Percentiles rank a stretch among this genome's conserved stretches.
phyloP scores from a whole-genome alignment of 1,140 invertebrate species.

The Phortica variegata region DNA sequence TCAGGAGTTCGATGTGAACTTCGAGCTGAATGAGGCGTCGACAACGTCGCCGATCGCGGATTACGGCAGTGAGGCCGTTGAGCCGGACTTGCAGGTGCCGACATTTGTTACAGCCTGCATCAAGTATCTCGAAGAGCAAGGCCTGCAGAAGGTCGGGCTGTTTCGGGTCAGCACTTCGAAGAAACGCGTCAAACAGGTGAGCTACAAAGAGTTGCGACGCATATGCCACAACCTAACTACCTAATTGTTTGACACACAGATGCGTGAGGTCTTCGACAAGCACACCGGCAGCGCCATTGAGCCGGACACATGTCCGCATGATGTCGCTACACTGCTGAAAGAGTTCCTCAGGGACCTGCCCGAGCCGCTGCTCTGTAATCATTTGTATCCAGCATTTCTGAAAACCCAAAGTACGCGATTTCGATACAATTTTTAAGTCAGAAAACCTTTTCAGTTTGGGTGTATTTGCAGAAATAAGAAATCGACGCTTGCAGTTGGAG shows the following conservation, averaged over 20 bases:
- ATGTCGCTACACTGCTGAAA: slow-evolving; percentile 89
- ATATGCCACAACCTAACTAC: neutral
- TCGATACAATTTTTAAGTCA: slow-evolving; percentile 2
- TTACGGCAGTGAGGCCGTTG: too few species aligned
- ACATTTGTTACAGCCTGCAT: slow-evolving; percentile 76
- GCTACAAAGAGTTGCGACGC: slow-evolving; percentile 8
- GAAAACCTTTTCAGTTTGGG: neutral
- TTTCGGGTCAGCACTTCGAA: slow-evolving; percentile 89
- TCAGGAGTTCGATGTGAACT: slow-evolving; percentile 58
- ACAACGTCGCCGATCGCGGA: slow-evolving; percentile 1
- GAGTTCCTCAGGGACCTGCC: slow-evolving; percentile 92
- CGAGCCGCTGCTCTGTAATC: slow-evolving; percentile 85
- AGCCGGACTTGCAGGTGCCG: slow-evolving; percentile 62
- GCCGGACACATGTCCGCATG: slow-evolving; percentile 83
- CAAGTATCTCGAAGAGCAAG: slow-evolving; percentile 75
- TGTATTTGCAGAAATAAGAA: slow-evolving; percentile 68
- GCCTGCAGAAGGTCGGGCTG: slow-evolving; percentile 80
- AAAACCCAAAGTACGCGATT: slow-evolving; percentile 81
- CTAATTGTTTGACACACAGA: slow-evolving; percentile 60
- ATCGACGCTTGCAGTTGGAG: slow-evolving; percentile 77
- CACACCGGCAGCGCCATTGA: slow-evolving; percentile 76
- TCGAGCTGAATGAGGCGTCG: neutral
- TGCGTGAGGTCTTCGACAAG: slow-evolving; percentile 87
- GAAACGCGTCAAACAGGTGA: slow-evolving; percentile 86
- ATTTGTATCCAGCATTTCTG: slow-evolving; percentile 86